phyloP scores from a whole-genome alignment of 2,888 invertebrate species.

The Hyppa rectilinea region DNA sequence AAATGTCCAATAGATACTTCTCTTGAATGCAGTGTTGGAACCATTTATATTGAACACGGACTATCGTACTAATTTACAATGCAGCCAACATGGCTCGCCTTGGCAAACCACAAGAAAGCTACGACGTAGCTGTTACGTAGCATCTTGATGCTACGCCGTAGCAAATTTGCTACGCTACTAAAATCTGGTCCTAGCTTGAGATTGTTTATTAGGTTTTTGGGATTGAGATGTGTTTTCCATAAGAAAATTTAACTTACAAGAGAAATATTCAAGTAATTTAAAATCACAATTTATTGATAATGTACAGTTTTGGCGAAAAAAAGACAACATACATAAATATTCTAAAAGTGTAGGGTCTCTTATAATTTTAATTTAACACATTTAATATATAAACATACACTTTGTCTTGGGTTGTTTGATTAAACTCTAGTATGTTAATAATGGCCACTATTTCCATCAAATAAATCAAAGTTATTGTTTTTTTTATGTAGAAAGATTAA shows the following conservation, averaged over 20 bases:
- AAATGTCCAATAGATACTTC: constrained; percentile 7
- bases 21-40: constrained; percentile 22
- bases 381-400: too few species aligned
- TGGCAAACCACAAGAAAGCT: constrained; percentile 44
- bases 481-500: not conserved
- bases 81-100: constrained; percentile 21
- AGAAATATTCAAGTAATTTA: too few species aligned
- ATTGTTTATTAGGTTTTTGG: too few species aligned
- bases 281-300: too few species aligned
- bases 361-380: too few species aligned
- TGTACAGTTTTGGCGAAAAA: too few species aligned
- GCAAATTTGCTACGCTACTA: constrained; percentile 24
- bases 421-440: not conserved
- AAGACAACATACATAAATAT: too few species aligned
- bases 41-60: constrained; percentile 48
- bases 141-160: constrained; percentile 49
- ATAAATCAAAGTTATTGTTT: not conserved
- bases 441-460: not conserved
- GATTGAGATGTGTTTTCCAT: too few species aligned
- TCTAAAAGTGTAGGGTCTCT: too few species aligned
- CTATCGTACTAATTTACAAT: constrained; percentile 39
- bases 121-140: constrained; percentile 49
- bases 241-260: too few species aligned
- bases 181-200: constrained; percentile 4
- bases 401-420: not conserved